Evolutionary conservation across 1,140 invertebrate genomes (phyloP).

Genomic region (Lysiphlebus fabarum): DNA sequence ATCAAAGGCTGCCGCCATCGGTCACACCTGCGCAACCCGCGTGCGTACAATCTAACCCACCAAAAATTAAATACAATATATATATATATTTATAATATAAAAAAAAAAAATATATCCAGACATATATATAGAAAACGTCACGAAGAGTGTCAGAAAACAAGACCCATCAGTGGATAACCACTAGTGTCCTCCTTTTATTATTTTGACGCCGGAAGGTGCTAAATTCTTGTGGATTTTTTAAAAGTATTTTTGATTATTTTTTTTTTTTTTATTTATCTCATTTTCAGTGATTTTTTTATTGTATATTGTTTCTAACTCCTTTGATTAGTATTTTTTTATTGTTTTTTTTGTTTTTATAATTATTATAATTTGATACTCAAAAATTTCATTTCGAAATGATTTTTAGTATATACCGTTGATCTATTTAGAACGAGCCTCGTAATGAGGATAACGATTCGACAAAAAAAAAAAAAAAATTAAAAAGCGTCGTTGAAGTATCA

Average conservation of each 20-base stretch:
- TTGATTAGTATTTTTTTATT: too few relatives aligned
- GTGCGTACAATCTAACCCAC: slow-evolving; percentile 37
- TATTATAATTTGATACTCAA: too few relatives aligned
- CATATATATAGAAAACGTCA: neutral
- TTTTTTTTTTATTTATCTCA: too few relatives aligned
- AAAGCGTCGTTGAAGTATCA: slow-evolving; percentile 15
- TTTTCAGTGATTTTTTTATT: too few relatives aligned
- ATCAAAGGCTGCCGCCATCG: slow-evolving; percentile 51
- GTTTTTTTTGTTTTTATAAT: too few relatives aligned
- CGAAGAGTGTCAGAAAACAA: neutral
- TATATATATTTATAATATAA: slow-evolving; percentile 6
- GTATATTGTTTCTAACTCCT: too few relatives aligned
- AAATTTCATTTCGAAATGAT: neutral
- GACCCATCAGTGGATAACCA: slow-evolving; percentile 8
- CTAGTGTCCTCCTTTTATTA: slow-evolving; percentile 3
- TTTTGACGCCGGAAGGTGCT: neutral
- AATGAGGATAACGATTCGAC: slow-evolving; percentile 27
- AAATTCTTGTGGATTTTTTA: neutral
- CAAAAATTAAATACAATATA: slow-evolving; percentile 30
- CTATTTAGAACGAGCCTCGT: slow-evolving; percentile 21
- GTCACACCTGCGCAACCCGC: slow-evolving; percentile 49
- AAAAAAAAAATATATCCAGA: slow-evolving; percentile 28
- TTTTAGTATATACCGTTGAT: slow-evolving; percentile 21
- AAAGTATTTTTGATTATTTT: neutral
- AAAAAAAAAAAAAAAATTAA: neutral